Percentiles rank a stretch among this genome's conserved stretches.
These are phyloP conservation scores for Gadus chalcogrammus DNA, from an alignment of 2,113 vertebrate species.

Conservation along the genomic window DNA sequence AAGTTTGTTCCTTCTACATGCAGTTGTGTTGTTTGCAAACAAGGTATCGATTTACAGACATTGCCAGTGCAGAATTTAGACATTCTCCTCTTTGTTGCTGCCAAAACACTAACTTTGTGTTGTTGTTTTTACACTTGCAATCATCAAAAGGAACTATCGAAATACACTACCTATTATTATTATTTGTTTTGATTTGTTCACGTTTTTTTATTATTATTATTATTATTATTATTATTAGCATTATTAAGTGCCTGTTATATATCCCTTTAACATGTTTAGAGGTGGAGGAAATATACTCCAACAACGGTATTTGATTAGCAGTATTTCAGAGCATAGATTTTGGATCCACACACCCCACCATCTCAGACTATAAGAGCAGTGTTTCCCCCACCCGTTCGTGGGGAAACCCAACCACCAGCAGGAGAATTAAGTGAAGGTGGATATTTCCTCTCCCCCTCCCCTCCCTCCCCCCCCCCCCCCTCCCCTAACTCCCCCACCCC, in stretches of 20 bases:
- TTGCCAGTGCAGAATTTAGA: not conserved
- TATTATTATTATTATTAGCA: constrained; percentile 60
- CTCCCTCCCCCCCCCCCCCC: not conserved
- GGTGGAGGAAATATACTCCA: constrained; percentile 36
- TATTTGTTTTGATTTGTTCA: not conserved
- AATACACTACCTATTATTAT: constrained; percentile 46
- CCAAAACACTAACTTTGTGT: constrained; percentile 2
- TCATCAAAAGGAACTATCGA: constrained; percentile 40
- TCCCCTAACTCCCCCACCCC: too few relatives aligned
- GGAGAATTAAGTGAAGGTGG: constrained; percentile 34
- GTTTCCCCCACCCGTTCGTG: constrained; percentile 29
- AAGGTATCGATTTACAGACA: not conserved
- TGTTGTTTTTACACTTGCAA: constrained; percentile 20
- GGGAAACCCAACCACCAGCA: constrained; percentile 29
- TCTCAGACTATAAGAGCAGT: constrained; percentile 29
- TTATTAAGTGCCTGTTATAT: constrained; percentile 80
- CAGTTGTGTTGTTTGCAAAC: constrained; percentile 26
- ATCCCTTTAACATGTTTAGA: constrained; percentile 76
- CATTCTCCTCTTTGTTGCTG: constrained; percentile 44
- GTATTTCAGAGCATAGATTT: constrained; percentile 31
- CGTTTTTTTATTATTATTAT: constrained; percentile 33
- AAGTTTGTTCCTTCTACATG: constrained; percentile 47
- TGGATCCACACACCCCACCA: constrained; percentile 30
- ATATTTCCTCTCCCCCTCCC: constrained; percentile 26
- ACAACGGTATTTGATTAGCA: constrained; percentile 33